Evolutionary conservation across 2,113 vertebrate genomes (phyloP), one percentile per base, ranked within the genome.

Genomic region (Acrocephalus kingi): DNA sequence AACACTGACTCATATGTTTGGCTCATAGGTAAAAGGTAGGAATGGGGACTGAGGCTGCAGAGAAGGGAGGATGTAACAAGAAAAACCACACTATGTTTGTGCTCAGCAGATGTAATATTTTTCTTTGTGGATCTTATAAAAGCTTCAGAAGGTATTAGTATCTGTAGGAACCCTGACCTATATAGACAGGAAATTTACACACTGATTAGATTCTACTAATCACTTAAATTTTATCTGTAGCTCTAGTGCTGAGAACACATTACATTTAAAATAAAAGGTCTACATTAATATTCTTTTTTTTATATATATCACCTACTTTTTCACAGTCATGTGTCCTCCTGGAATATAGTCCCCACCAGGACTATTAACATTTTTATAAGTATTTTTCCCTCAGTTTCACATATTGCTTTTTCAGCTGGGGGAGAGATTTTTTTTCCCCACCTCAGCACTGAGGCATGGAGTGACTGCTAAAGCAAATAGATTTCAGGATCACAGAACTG

Each of bases 1-100:
- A 72, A 35, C 39, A 62, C 30, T 1, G 4, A 82, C 61, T 61
- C 22, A 3, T 19, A 43, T 4, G 13, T 48, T 75, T 0, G 0
- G 49, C 15, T 82, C 19, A 41, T 14, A 51, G 13, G 35, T 18
- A 74, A 91, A 76, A 87, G 1, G 13, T 5, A 83, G 31, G 9
- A 59, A 73, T 35, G 51, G 3, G 9, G 43, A 77, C 28, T 30
- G 66, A 84, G 31, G 67, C 72, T 83, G 63, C 43, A 84, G 37
- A 67, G 30, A 59, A 28, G 6, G 72, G 7, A 90, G 17, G 33
- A 35, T 15, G 6, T 5, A 79, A 43, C 3, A 83, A 63, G 37
- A 76, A 76, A 91, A 86, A 23, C 0, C 69, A 64, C 3, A 4
- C 49, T 24, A 49, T 20, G 15, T 15, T 79, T 83, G 28, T 14